Evolutionary conservation across 2,797 vertebrate genomes (phyloP).

Genomic region (Poecilia velifera): DNA sequence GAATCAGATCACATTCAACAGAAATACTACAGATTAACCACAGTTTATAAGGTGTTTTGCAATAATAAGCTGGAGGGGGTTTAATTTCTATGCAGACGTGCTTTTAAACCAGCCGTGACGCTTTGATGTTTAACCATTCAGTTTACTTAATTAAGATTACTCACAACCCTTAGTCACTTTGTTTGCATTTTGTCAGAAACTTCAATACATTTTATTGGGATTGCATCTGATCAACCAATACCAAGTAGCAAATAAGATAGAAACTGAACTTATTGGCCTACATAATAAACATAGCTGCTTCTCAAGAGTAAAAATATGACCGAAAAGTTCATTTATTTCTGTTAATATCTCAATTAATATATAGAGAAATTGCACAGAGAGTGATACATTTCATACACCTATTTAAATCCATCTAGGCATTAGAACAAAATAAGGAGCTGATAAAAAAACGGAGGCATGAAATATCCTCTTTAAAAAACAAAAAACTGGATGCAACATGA

Average conservation of each 20-base stretch:
- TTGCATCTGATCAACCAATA: not conserved
- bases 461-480: not conserved
- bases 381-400: not conserved
- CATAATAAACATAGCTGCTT: not conserved
- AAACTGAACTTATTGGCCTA: not conserved
- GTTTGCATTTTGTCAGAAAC: not conserved
- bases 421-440: not conserved
- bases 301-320: not conserved
- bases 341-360: not conserved
- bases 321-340: not conserved
- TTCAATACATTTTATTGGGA: not conserved
- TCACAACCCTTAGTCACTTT: not conserved
- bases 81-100: constrained; percentile 16
- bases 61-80: constrained; percentile 51
- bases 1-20: constrained; percentile 56
- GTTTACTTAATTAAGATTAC: not conserved
- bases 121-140: constrained; percentile 12
- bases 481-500: not conserved
- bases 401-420: not conserved
- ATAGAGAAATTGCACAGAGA: not conserved
- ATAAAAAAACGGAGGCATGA: not conserved
- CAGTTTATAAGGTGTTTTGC: constrained; percentile 43
- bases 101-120: constrained; percentile 25
- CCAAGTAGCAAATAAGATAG: not conserved
- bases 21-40: constrained; percentile 51